Evolutionary conservation across 2,113 vertebrate species (phyloP), one percentile per base, ranked within the genome.

Genomic region (Hippolais icterina): DNA sequence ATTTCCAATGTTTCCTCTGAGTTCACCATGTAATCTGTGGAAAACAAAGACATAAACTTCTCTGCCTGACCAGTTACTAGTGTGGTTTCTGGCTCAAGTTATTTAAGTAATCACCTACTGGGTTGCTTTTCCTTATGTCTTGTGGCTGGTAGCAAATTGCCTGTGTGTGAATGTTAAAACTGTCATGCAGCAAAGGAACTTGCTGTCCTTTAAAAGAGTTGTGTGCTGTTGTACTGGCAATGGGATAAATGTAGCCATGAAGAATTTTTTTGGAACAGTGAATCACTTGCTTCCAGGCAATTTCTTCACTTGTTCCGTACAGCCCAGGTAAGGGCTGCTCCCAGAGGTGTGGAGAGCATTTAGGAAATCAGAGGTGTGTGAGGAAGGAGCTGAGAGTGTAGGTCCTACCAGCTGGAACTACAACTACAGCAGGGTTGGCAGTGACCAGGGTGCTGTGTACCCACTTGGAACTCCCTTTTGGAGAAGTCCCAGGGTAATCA

Each of bases 321-420:
- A 50, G 50, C 12, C 7, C 16, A 42, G 37, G 9, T 27, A 41
- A 83, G 46, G 41, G 9, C 7, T 74, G 15, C 19, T 75, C 29
- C 17, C 27, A 12, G 24, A 8, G 7, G 3, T 0, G 0, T 24
- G 28, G 49, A 78, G 23, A 74, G 3, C 5, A 9, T 37, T 81
- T 63, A 20, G 39, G 28, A 49, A 64, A 59, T 60, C 24, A 69
- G 54, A 82, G 8, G 8, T 77, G 33, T 35, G 25, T 60, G 22
- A 41, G 46, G 17, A 54, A 88, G 28, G 8, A 37, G 25, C 31
- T 61, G 23, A 20, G 29, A 37, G 5, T 22, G 10, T 16, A 71
- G 4, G 22, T 50, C 14, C 16, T 35, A 46, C 2, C 3, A 66
- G 9, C 4, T 88, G 27, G 20, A 63, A 39, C 37, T 47, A 31